Evolutionary conservation across 2,888 invertebrate species (phyloP).

Genomic region (Caenorhabditis wallacei): DNA sequence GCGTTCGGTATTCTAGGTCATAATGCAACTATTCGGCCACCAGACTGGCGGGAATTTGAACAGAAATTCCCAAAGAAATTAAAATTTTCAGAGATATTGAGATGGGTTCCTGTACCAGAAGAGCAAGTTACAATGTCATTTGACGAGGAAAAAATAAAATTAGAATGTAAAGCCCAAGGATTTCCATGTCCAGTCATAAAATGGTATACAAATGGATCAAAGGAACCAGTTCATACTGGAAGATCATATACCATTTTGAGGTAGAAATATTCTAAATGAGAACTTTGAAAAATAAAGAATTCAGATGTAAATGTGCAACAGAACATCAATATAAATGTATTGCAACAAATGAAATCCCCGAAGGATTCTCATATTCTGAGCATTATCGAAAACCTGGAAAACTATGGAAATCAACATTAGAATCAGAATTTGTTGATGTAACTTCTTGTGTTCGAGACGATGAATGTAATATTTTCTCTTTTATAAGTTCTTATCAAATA

Average conservation of each 20-base stretch:
- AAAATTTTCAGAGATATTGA: conserved; percentile 44
- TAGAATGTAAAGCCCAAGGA: conserved; percentile 83
- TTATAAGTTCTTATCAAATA: no score
- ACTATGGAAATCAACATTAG: conserved; percentile 71
- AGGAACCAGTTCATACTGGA: conserved; percentile 36
- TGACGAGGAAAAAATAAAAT: conserved; percentile 65
- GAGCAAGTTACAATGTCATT: conserved; percentile 44
- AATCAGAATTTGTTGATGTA: conserved; percentile 76
- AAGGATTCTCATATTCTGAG: conserved; percentile 63
- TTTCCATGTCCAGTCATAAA: conserved; percentile 84
- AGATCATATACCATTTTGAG: conserved; percentile 14
- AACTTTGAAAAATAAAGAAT: neutral
- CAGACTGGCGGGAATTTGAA: conserved; percentile 18
- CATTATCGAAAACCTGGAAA: conserved; percentile 70
- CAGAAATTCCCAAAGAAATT: no score
- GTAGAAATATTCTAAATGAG: neutral
- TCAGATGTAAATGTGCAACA: conserved; percentile 69
- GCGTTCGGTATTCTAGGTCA: conserved; percentile 1
- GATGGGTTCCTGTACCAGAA: conserved; percentile 39
- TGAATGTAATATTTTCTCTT: conserved; percentile 42
- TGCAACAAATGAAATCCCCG: conserved; percentile 65
- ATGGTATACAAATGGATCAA: conserved; percentile 79
- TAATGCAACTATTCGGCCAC: neutral
- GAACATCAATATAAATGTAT: conserved; percentile 62
- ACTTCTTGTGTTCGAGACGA: conserved; percentile 65